A percentile compares a stretch with the other conserved stretches of the same genome.
These are phyloP conservation scores for Frieseomelitta varia DNA, from an alignment of 1,140 invertebrate genomes.

Conservation along the genomic window DNA sequence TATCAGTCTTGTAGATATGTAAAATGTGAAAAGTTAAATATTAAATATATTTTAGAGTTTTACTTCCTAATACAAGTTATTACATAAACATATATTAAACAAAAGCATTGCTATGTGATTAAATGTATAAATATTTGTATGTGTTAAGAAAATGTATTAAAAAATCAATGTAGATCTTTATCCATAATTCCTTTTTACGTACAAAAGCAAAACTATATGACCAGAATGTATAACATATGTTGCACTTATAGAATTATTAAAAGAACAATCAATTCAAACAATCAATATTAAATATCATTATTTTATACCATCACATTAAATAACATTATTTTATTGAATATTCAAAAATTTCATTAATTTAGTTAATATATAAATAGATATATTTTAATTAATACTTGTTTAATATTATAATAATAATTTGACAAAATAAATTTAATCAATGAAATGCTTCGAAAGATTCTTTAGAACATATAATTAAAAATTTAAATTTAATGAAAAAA, in stretches of 20 bases:
- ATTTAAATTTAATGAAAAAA: not conserved
- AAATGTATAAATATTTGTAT: not conserved
- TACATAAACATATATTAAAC: not conserved
- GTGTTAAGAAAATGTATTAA: not conserved
- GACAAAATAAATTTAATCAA: no score
- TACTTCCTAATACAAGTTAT: not conserved
- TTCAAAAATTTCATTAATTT: not conserved
- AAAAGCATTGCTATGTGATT: not conserved
- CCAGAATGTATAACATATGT: not conserved
- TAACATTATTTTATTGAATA: not conserved
- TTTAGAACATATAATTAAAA: no score
- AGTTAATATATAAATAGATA: no score
- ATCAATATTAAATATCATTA: not conserved
- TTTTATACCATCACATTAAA: not conserved
- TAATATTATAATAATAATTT: no score
- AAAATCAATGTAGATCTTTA: not conserved
- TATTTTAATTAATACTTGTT: no score
- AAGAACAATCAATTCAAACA: not conserved
- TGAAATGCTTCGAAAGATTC: no score
- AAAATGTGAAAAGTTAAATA: not conserved
- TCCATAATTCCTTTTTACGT: not conserved
- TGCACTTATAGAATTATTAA: not conserved
- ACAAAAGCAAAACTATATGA: not conserved
- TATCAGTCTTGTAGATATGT: not conserved
- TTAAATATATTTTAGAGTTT: not conserved